Percentiles rank a stretch among this genome's conserved stretches.
Evolutionary conservation across 64 coral and sea anemone species (phyloP).

Genomic region (Pocillopora verrucosa): DNA sequence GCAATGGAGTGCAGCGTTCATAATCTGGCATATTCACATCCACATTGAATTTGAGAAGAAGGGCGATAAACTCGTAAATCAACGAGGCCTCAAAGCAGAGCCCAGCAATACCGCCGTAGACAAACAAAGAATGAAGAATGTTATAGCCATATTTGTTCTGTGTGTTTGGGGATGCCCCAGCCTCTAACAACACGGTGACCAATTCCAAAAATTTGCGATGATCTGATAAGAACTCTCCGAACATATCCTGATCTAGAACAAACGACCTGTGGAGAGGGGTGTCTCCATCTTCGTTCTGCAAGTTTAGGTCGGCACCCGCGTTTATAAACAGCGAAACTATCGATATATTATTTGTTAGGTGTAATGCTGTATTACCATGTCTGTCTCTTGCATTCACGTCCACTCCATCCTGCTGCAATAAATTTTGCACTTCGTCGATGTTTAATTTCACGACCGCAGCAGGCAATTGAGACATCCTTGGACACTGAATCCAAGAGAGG

Average conservation of each 20-base stretch:
- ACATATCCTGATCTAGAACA: not conserved
- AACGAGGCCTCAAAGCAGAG: not conserved
- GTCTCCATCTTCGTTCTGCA: slow-evolving; percentile 36
- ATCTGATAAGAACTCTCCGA: not conserved
- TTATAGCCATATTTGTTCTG: slow-evolving; percentile 40
- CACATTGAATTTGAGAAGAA: slow-evolving; percentile 12
- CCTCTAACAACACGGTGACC: slow-evolving; percentile 16
- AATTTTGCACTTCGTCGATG: not conserved
- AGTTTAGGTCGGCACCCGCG: slow-evolving; percentile 10
- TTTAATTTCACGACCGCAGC: not conserved
- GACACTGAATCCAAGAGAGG: too few species aligned
- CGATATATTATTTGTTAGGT: not conserved
- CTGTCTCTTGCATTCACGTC: slow-evolving; percentile 41
- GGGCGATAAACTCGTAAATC: not conserved
- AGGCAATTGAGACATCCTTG: slow-evolving; percentile 4
- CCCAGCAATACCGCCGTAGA: slow-evolving; percentile 45
- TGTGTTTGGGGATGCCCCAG: slow-evolving; percentile 35
- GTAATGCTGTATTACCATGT: slow-evolving; percentile 30
- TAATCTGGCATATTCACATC: slow-evolving; percentile 49
- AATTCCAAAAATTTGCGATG: not conserved
- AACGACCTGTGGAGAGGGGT: not conserved
- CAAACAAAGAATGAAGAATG: slow-evolving; percentile 20
- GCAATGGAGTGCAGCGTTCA: slow-evolving; percentile 41
- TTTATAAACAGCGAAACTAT: slow-evolving; percentile 8
- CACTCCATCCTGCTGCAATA: slow-evolving; percentile 2